These are phyloP conservation scores for Alfaro cultratus DNA, from an alignment of 2,797 vertebrate genomes.

Conservation along the genomic window DNA sequence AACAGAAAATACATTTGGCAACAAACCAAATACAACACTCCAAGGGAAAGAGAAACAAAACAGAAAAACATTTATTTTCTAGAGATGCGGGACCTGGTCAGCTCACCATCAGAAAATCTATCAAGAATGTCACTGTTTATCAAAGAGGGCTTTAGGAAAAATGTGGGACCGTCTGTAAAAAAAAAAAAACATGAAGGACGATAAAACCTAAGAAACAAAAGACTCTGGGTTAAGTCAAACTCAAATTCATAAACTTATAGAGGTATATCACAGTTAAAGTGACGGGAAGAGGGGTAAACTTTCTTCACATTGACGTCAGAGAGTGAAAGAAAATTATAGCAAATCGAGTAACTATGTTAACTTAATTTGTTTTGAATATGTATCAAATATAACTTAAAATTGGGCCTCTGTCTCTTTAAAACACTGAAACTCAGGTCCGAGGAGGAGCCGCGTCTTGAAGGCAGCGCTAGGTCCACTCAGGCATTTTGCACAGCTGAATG, in stretches of 20 bases:
- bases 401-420: no score
- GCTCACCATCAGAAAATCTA: background rate
- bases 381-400: no score
- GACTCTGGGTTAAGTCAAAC: background rate
- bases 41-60: background rate
- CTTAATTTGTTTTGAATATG: no score
- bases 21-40: background rate
- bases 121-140: background rate
- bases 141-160: background rate
- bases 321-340: background rate
- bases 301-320: no score
- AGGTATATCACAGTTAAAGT: background rate
- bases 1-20: background rate
- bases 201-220: background rate
- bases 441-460: no score
- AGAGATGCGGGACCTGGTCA: background rate
- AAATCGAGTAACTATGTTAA: no score
- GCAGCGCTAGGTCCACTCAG: no score
- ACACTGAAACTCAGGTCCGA: no score
- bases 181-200: background rate
- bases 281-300: background rate
- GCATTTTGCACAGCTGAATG: no score
- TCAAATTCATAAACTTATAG: background rate
- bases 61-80: background rate
- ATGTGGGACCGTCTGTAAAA: background rate